Conservation (phyloP, 2,888 invertebrate genomes). For the Biston stratarius region DNA sequence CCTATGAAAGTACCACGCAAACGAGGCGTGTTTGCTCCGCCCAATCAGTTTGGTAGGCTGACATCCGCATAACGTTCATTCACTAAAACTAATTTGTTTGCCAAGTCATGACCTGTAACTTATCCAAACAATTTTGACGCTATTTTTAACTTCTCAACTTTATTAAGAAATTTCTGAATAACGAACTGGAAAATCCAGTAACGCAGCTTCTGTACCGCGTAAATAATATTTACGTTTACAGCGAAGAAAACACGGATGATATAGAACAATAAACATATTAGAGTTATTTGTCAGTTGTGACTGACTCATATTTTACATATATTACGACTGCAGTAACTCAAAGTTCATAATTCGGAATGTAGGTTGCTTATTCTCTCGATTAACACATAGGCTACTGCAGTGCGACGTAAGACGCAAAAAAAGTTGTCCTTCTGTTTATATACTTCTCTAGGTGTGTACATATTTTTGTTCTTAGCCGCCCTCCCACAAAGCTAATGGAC, state of each 20-base stretch:
- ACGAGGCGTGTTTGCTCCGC: slow-evolving; percentile 30
- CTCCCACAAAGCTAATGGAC: slow-evolving; percentile 40
- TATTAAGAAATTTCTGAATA: slow-evolving; percentile 8
- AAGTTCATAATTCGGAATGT: background rate
- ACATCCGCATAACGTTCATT: slow-evolving; percentile 16
- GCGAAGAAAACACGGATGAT: slow-evolving; percentile 34
- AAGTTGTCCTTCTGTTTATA: slow-evolving; percentile 7
- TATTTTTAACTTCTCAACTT: slow-evolving; percentile 17
- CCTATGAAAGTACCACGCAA: slow-evolving; percentile 16
- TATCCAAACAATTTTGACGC: slow-evolving; percentile 34
- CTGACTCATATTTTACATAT: background rate
- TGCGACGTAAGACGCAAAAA: too few species aligned
- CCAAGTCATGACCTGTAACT: slow-evolving; percentile 31
- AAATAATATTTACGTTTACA: slow-evolving; percentile 30
- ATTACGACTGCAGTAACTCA: background rate
- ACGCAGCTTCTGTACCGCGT: slow-evolving; percentile 31
- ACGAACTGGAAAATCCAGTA: slow-evolving; percentile 18
- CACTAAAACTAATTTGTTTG: slow-evolving; percentile 28
- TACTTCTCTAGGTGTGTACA: background rate
- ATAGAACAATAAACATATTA: slow-evolving; percentile 38
- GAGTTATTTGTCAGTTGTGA: slow-evolving; percentile 30
- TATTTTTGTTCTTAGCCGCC: slow-evolving; percentile 15
- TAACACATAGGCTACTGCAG: too few species aligned
- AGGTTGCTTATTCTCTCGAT: too few species aligned
- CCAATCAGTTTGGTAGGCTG: slow-evolving; percentile 10